Evolutionary conservation across 2,113 vertebrate species (phyloP).

Genomic region (Psettodes erumei): DNA sequence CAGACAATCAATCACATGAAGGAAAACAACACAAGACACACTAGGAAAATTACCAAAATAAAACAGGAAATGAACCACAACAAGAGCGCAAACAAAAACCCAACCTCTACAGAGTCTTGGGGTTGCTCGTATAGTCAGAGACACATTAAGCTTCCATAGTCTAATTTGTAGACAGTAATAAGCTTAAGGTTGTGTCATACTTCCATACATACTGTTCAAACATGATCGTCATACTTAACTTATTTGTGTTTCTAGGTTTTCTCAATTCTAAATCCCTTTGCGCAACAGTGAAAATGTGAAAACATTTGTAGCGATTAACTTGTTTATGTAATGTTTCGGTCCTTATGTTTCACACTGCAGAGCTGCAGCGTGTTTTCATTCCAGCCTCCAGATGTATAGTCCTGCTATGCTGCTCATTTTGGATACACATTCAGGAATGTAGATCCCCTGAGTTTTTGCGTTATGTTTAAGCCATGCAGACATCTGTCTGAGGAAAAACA

Average conservation of each 20-base stretch:
- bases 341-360: constrained; percentile 32
- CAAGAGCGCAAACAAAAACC: no score
- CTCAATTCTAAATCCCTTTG: neutral
- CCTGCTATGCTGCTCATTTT: constrained; percentile 42
- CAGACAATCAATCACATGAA: no score
- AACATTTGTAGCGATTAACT: constrained; percentile 4
- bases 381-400: constrained; percentile 68
- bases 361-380: constrained; percentile 64
- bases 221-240: neutral
- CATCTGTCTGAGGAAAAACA: constrained; percentile 63
- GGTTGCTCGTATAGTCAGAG: neutral
- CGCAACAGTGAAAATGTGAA: neutral
- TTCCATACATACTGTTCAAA: no score
- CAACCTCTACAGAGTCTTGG: no score
- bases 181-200: neutral
- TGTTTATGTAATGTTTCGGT: constrained; percentile 40
- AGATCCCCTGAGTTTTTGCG: constrained; percentile 59
- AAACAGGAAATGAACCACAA: no score
- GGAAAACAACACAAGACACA: no score
- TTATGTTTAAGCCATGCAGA: constrained; percentile 58
- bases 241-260: neutral
- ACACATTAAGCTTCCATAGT: neutral
- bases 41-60: no score
- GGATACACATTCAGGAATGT: constrained; percentile 67
- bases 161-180: neutral